phyloP scores from a whole-genome alignment of 2,113 vertebrate species.

The Puffinus mauretanicus region DNA sequence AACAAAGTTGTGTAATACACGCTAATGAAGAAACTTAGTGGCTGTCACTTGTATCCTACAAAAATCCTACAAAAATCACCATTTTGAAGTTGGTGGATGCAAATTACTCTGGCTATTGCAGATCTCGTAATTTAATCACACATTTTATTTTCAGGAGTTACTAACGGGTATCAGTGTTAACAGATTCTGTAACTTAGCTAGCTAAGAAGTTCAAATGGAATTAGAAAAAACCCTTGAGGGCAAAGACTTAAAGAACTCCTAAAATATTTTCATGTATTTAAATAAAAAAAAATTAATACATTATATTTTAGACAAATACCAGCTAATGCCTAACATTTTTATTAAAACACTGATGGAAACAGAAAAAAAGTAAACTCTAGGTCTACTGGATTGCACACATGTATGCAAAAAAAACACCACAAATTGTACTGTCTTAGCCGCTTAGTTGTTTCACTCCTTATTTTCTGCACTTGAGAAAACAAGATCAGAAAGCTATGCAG shows the following conservation, averaged over 20 bases:
- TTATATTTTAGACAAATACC: background rate
- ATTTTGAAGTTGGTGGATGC: background rate
- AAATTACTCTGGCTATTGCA: background rate
- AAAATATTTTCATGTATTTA: background rate
- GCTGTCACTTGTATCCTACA: background rate
- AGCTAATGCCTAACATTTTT: background rate
- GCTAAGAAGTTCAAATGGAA: background rate
- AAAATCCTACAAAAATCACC: background rate
- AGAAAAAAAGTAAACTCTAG: background rate
- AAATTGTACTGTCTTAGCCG: background rate
- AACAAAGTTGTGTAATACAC: background rate
- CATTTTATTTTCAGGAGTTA: background rate
- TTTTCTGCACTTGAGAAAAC: background rate
- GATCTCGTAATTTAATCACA: background rate
- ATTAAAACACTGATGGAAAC: slow-evolving; percentile 5
- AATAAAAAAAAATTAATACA: background rate
- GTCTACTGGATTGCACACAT: background rate
- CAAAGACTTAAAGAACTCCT: background rate
- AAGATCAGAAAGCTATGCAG: background rate
- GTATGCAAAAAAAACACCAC: background rate
- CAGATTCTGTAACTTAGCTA: background rate
- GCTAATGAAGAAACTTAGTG: background rate
- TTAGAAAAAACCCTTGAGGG: background rate
- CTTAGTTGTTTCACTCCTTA: background rate
- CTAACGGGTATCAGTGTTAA: background rate